These are phyloP conservation scores for Heliocidaris erythrogramma DNA, from an alignment of 35 echinoderm and acorn worm genomes.

Conservation along the genomic window DNA sequence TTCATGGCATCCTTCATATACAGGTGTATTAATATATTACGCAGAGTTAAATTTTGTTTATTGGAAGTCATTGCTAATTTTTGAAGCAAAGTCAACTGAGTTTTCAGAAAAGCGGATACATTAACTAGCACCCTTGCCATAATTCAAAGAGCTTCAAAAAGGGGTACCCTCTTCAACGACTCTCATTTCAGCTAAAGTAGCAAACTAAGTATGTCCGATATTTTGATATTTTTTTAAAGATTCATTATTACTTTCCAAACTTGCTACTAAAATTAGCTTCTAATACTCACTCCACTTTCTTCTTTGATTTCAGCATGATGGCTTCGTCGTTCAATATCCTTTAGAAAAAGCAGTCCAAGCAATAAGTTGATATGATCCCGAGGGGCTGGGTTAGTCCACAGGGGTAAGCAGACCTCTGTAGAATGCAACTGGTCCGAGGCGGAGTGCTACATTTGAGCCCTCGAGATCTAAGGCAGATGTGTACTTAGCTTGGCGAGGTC, in stretches of 20 bases:
- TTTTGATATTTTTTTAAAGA: too few relatives aligned
- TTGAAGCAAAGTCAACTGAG: too few relatives aligned
- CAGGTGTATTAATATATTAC: too few relatives aligned
- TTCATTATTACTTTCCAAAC: neutral
- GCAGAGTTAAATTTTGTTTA: too few relatives aligned
- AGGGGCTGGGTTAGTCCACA: neutral
- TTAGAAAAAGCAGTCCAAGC: neutral
- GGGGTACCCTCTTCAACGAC: too few relatives aligned
- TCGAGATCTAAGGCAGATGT: neutral
- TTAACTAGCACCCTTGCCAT: too few relatives aligned
- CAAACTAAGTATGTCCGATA: too few relatives aligned
- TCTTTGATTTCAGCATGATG: constrained; percentile 11
- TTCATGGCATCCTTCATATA: too few relatives aligned
- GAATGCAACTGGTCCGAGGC: neutral
- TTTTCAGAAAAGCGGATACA: too few relatives aligned
- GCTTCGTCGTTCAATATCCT: neutral
- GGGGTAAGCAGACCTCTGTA: neutral
- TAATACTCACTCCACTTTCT: neutral
- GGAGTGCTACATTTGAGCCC: neutral
- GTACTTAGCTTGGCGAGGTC: neutral
- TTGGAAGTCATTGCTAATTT: too few relatives aligned
- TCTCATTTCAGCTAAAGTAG: too few relatives aligned
- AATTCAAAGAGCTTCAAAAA: too few relatives aligned
- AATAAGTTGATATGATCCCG: neutral
- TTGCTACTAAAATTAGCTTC: neutral